Evolutionary conservation across 2,113 vertebrate species (phyloP), one percentile per base, ranked within the genome.

Genomic region (Lipophrys pholis): DNA sequence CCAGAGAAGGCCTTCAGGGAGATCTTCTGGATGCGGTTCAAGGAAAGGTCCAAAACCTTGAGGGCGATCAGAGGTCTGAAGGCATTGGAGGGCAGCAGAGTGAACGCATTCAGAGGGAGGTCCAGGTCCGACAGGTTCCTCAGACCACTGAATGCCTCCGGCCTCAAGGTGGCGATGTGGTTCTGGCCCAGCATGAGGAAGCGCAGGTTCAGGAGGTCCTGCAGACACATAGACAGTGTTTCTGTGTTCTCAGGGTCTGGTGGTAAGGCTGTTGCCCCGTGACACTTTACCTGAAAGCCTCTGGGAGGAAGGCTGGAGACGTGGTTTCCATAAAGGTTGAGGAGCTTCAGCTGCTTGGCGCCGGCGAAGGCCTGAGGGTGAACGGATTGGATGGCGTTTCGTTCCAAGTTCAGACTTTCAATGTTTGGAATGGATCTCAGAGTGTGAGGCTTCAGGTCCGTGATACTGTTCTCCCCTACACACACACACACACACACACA

Each of bases 141-240:
- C 86, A 94, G 80, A 14, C 93, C 93, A 0, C 59, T 50, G 54
- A 95, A 94, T 75, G 92, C 92, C 10, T 88, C 90, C 8, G 92
- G 54, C 65, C 86, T 90, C 38, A 95, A 55, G 11, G 15, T 56
- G 3, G 83, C 61, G 40, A 95, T 92, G 70, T 90, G 90, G 80
- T 94, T 95, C 53, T 93, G 91, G 8, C 93, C 93, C 78, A 94
- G 76, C 92, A 94, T 92, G 43, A 95, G 91, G 69, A 94, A 95
- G 30, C 92, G 91, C 8, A 95, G 93, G 77, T 92, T 94, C 38
- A 91, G 78, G 15, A 94, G 92, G 51, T 93, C 92, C 89, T 92
- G 14, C 6, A 71, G n/a, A 76, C 2, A 71, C 2, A 11, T 8
- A n/a, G 16, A 54, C 50, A 38, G 1, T n/a, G n/a, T 1, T 2